Percentiles rank a stretch among this genome's conserved stretches.
These are phyloP conservation scores for Hippotragus niger DNA, from an alignment of 2,113 vertebrate genomes.

Conservation along the genomic window DNA sequence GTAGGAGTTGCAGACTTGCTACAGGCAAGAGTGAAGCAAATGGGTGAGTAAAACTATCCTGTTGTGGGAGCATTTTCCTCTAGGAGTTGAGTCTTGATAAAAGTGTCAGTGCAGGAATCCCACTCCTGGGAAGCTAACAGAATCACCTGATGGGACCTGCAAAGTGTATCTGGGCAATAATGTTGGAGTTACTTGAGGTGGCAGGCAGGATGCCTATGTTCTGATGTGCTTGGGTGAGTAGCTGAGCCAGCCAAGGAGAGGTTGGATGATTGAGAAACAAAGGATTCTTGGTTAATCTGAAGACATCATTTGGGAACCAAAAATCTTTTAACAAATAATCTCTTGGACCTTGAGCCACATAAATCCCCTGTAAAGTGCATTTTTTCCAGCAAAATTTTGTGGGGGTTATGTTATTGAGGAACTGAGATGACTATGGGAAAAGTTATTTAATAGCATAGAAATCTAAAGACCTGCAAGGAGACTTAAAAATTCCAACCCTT, in stretches of 20 bases:
- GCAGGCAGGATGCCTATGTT: conserved; percentile 9
- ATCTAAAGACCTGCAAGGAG: conserved; percentile 61
- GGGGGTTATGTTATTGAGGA: conserved; percentile 57
- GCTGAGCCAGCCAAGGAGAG: conserved; percentile 70
- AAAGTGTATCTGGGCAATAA: too few relatives aligned
- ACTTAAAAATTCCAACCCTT: conserved; percentile 68
- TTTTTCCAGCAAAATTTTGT: conserved; percentile 67
- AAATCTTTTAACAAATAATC: conserved; percentile 55
- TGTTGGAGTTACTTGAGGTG: background rate
- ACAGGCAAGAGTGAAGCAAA: conserved; percentile 56
- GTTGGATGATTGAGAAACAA: conserved; percentile 45
- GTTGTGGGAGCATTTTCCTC: conserved; percentile 29
- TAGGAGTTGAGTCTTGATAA: background rate
- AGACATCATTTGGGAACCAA: conserved; percentile 72
- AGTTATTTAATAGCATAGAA: conserved; percentile 64
- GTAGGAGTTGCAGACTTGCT: conserved; percentile 54
- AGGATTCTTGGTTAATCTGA: conserved; percentile 57
- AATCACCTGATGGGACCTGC: too few relatives aligned
- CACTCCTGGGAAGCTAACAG: too few relatives aligned
- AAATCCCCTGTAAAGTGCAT: conserved; percentile 67
- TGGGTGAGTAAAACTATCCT: conserved; percentile 53
- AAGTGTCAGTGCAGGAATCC: too few relatives aligned
- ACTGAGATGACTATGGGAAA: conserved; percentile 54
- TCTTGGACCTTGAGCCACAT: conserved; percentile 71
- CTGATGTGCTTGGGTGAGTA: conserved; percentile 55